Percentiles rank a stretch among this genome's conserved stretches.
phyloP scores from a whole-genome alignment of 2,888 invertebrate genomes.

The Himalopsyche japonica region DNA sequence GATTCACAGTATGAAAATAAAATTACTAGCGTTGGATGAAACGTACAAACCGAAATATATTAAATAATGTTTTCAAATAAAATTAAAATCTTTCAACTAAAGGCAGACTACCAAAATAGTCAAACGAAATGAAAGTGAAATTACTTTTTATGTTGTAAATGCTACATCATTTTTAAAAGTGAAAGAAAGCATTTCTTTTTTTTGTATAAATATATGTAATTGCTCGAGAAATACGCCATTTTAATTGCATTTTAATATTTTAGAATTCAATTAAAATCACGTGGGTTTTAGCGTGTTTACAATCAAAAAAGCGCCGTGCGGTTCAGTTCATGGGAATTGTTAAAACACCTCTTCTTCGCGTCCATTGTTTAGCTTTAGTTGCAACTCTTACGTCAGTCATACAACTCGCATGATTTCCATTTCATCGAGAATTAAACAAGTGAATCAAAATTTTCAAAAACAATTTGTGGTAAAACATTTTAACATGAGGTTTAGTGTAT shows the following conservation, averaged over 20 bases:
- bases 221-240: background rate
- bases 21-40: too few species aligned
- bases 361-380: constrained; percentile 11
- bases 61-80: too few species aligned
- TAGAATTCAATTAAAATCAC: background rate
- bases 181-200: background rate
- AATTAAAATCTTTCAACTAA: background rate
- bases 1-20: too few species aligned
- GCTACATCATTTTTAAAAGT: background rate
- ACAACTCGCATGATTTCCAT: background rate
- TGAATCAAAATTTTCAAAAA: background rate
- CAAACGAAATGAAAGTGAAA: background rate
- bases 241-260: background rate
- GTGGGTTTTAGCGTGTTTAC: background rate
- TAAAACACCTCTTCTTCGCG: constrained; percentile 10
- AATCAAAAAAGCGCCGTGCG: background rate
- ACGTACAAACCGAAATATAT: too few species aligned
- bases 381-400: constrained; percentile 21
- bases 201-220: background rate
- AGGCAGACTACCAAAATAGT: background rate
- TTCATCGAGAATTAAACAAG: background rate
- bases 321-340: constrained; percentile 32
- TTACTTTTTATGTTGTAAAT: too few species aligned
- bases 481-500: too few species aligned
- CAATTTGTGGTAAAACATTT: background rate